phyloP scores from a whole-genome alignment of 2,113 vertebrate species.

The Protobothrops mucrosquamatus region DNA sequence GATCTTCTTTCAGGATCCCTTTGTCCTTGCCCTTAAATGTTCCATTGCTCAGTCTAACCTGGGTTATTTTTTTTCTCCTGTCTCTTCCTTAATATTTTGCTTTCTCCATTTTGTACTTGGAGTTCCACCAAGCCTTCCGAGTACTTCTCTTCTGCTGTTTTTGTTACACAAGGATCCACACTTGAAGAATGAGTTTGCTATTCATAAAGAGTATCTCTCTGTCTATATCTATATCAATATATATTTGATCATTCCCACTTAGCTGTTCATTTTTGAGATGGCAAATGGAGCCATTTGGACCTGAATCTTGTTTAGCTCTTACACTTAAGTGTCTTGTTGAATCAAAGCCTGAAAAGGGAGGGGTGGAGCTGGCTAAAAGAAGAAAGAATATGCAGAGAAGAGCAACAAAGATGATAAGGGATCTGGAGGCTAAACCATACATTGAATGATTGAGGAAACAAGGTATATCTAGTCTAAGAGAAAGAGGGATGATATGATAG shows the following conservation, averaged over 20 bases:
- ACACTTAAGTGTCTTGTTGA: background rate
- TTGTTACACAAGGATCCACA: background rate
- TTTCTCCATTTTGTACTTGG: background rate
- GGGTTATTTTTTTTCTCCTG: too few species aligned
- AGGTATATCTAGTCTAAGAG: too few species aligned
- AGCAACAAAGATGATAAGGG: background rate
- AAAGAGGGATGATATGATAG: too few species aligned
- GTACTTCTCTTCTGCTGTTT: background rate
- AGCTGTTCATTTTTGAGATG: conserved; percentile 13
- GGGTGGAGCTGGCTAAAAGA: background rate
- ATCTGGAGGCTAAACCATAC: background rate
- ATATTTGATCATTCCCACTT: background rate
- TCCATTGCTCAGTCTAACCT: background rate
- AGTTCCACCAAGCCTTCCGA: background rate
- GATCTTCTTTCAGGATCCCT: background rate
- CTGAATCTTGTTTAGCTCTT: conserved; percentile 17
- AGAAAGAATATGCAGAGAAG: background rate
- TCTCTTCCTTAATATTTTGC: background rate
- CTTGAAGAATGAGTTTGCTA: background rate
- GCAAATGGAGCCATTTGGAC: conserved; percentile 9
- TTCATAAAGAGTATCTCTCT: background rate
- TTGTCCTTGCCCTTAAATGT: background rate
- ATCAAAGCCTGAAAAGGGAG: background rate
- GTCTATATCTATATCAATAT: background rate
- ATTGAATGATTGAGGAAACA: too few species aligned